Evolutionary conservation across 1,140 invertebrate species (phyloP).

Genomic region (Euura lappo): DNA sequence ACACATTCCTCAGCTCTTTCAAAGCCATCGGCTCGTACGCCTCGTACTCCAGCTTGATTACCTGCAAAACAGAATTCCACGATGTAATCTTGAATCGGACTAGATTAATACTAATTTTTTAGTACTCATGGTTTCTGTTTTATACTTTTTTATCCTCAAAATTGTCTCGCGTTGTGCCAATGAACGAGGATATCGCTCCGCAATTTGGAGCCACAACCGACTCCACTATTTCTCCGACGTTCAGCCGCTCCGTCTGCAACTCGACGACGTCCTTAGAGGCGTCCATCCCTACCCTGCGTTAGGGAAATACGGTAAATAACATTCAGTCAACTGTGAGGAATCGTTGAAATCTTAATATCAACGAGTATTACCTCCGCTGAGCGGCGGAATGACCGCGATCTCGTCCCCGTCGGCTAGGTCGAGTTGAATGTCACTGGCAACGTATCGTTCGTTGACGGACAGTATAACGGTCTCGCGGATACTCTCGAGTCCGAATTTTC

Average conservation of each 20-base stretch:
- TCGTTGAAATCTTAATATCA: background rate
- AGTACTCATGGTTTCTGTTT: conserved; percentile 3
- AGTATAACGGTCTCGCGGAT: conserved; percentile 77
- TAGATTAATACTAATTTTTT: conserved; percentile 10
- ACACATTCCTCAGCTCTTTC: conserved; percentile 83
- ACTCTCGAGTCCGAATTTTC: conserved; percentile 68
- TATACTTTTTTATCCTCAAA: conserved; percentile 83
- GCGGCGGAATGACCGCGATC: conserved; percentile 85
- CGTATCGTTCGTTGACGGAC: conserved; percentile 82
- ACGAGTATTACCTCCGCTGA: conserved; percentile 75
- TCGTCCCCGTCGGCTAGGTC: conserved; percentile 71
- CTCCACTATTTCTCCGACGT: conserved; percentile 71
- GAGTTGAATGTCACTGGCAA: conserved; percentile 60
- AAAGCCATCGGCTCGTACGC: conserved; percentile 92
- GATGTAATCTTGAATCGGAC: too few species aligned
- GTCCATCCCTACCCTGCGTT: conserved; percentile 57
- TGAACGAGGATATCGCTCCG: conserved; percentile 88
- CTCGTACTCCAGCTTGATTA: conserved; percentile 88
- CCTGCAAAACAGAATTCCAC: conserved; percentile 56
- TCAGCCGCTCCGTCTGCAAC: conserved; percentile 71
- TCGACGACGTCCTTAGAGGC: conserved; percentile 60
- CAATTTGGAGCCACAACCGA: conserved; percentile 75
- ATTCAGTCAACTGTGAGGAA: conserved; percentile 11
- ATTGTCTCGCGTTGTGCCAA: conserved; percentile 90
- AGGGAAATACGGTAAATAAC: conserved; percentile 13